Evolutionary conservation across 2,113 vertebrate genomes (phyloP).

Genomic region (Nestor notabilis): DNA sequence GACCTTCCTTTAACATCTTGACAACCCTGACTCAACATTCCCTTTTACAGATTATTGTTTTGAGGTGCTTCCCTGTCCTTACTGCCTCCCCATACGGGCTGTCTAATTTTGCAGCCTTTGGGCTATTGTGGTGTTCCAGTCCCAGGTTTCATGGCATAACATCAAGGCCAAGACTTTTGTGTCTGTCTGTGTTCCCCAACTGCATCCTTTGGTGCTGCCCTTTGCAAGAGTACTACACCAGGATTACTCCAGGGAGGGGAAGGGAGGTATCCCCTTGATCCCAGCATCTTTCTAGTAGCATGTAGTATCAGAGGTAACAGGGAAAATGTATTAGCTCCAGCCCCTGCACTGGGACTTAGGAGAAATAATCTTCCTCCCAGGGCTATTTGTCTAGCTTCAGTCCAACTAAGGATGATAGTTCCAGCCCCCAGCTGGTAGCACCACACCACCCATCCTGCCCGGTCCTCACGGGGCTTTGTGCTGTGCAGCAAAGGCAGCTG

Average conservation of each 20-base stretch:
- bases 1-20: not conserved
- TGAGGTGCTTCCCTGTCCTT: not conserved
- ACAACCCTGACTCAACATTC: not conserved
- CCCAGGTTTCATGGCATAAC: not conserved
- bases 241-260: not conserved
- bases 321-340: not conserved
- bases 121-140: not conserved
- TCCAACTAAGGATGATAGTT: not conserved
- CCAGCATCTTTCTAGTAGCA: not conserved
- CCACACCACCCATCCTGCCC: not conserved
- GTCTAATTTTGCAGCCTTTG: not conserved
- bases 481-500: not conserved
- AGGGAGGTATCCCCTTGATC: not conserved
- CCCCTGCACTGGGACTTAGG: not conserved
- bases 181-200: fast-evolving
- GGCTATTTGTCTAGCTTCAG: not conserved
- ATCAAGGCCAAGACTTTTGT: not conserved
- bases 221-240: not conserved
- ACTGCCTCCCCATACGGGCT: not conserved
- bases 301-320: not conserved
- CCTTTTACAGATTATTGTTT: not conserved
- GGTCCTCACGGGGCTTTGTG: not conserved
- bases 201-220: not conserved
- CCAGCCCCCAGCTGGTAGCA: not conserved
- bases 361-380: not conserved